Percentiles rank a stretch among this genome's conserved stretches.
These are phyloP conservation scores for Tetragonisca angustula DNA, from an alignment of 2,888 invertebrate genomes.

Conservation along the genomic window DNA sequence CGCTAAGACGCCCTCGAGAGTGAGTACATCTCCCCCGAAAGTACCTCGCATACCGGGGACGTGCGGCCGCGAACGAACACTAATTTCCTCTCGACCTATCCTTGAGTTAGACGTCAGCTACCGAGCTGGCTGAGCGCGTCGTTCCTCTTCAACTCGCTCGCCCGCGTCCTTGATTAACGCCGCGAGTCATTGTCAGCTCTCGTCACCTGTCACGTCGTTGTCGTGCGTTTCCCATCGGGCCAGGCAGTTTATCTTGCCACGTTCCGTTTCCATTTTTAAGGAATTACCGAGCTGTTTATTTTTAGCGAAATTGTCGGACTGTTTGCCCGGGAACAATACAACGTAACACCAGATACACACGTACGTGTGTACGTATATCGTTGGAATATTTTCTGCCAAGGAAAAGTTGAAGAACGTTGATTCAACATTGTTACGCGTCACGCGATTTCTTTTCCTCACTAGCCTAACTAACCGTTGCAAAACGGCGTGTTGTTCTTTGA, in stretches of 20 bases:
- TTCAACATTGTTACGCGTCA: background rate
- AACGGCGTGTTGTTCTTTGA: background rate
- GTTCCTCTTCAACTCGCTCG: constrained; percentile 31
- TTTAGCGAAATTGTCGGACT: too few relatives aligned
- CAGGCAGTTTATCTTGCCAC: constrained; percentile 1
- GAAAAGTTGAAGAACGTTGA: background rate
- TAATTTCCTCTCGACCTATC: constrained; percentile 78
- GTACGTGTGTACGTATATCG: background rate
- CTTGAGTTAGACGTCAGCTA: constrained; percentile 81
- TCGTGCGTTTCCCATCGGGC: background rate
- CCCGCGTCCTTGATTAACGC: constrained; percentile 49
- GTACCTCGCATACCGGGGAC: constrained; percentile 77
- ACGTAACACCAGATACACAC: too few relatives aligned
- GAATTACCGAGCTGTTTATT: too few relatives aligned
- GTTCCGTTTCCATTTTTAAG: background rate
- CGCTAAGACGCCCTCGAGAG: constrained; percentile 77
- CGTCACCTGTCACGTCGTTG: constrained; percentile 10
- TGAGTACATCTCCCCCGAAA: constrained; percentile 68
- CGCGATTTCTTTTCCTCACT: background rate
- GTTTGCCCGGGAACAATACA: background rate
- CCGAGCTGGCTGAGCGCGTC: constrained; percentile 28
- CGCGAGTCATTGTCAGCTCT: constrained; percentile 45
- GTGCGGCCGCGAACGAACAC: constrained; percentile 77
- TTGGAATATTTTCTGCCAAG: background rate
- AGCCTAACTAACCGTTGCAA: background rate